These are phyloP conservation scores for Melitaea cinxia DNA, from an alignment of 1,140 invertebrate species.

Conservation along the genomic window DNA sequence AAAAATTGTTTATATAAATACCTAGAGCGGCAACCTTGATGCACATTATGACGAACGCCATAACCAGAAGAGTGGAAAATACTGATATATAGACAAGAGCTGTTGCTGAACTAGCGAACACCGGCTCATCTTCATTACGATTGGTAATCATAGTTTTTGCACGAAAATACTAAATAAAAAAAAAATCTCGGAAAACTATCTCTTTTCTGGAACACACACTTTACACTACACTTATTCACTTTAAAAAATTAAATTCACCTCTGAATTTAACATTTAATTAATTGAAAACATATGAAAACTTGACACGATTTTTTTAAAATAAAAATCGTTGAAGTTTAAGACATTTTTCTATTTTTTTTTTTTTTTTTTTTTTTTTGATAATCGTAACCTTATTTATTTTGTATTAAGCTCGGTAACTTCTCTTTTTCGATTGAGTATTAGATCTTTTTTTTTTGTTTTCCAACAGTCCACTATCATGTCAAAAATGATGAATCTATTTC, in stretches of 20 bases:
- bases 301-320: slow-evolving; percentile 27
- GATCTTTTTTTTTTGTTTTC: neutral
- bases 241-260: neutral
- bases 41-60: slow-evolving; percentile 68
- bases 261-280: neutral
- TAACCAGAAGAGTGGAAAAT: slow-evolving; percentile 54
- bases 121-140: neutral
- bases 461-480: neutral
- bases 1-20: slow-evolving; percentile 40
- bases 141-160: slow-evolving; percentile 5
- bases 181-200: no score
- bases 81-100: slow-evolving; percentile 50
- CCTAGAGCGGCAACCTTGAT: slow-evolving; percentile 54
- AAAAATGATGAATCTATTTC: neutral
- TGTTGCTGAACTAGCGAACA: slow-evolving; percentile 11
- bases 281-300: slow-evolving; percentile 1
- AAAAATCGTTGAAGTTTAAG: slow-evolving; percentile 24
- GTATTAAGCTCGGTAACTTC: neutral
- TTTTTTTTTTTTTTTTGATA: neutral
- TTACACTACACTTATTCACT: neutral
- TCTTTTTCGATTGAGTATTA: no score
- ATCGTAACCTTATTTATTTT: neutral
- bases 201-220: neutral
- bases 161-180: neutral
- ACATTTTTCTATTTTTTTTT: neutral